A percentile compares a stretch with the other conserved stretches of the same genome.
These are phyloP conservation scores for Melinaea marsaeus DNA, from an alignment of 2,888 invertebrate genomes.

Conservation along the genomic window DNA sequence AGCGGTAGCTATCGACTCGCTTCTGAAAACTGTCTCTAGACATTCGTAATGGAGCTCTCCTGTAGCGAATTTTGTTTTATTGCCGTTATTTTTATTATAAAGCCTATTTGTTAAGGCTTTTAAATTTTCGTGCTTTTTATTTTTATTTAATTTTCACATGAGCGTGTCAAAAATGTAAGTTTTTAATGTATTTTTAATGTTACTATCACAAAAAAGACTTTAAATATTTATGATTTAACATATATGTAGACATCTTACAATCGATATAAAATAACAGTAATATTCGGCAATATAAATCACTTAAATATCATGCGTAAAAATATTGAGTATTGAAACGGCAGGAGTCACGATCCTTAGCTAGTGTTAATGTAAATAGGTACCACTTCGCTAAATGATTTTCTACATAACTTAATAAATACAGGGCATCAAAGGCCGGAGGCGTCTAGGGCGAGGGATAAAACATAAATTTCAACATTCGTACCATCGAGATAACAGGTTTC, in stretches of 20 bases:
- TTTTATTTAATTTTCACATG: too few relatives aligned
- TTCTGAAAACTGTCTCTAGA: conserved; percentile 73
- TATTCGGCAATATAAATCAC: too few relatives aligned
- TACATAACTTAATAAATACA: conserved; percentile 5
- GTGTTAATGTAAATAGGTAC: conserved; percentile 3
- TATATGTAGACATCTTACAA: too few relatives aligned
- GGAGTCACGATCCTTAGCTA: background rate
- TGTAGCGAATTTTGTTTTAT: conserved; percentile 44
- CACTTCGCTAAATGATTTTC: background rate
- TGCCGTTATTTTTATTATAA: conserved; percentile 14
- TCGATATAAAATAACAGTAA: too few relatives aligned
- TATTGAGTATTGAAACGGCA: too few relatives aligned
- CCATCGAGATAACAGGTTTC: conserved; percentile 21
- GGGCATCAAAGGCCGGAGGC: conserved; percentile 21
- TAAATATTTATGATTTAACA: too few relatives aligned
- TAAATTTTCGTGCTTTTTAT: too few relatives aligned
- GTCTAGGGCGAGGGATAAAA: conserved; percentile 22
- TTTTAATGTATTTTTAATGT: too few relatives aligned
- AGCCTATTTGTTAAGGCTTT: background rate
- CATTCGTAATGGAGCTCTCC: conserved; percentile 71
- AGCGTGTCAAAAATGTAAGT: too few relatives aligned
- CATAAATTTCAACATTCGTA: conserved; percentile 21
- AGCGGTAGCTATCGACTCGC: conserved; percentile 68
- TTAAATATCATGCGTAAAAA: too few relatives aligned
- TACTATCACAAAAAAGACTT: too few relatives aligned